Conservation (phyloP, 1,140 invertebrate genomes). For the Orchestia grillus region DNA sequence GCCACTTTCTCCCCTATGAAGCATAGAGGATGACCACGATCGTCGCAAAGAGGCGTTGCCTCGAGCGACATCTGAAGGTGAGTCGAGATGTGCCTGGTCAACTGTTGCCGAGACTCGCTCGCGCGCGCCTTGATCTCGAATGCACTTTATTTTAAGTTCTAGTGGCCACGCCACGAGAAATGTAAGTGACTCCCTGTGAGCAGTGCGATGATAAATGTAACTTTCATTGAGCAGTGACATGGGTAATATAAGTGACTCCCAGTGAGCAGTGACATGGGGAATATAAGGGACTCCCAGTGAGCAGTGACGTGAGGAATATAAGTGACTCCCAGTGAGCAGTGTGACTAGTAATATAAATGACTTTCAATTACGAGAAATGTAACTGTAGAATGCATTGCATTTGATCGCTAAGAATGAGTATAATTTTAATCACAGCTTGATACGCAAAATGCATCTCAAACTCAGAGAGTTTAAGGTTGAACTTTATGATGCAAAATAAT, state of each 20-base stretch:
- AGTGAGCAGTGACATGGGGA: too few relatives aligned
- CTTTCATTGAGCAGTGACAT: too few relatives aligned
- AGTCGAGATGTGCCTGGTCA: neutral
- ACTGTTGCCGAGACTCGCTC: neutral
- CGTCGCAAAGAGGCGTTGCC: slow-evolving; percentile 18
- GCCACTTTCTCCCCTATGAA: slow-evolving; percentile 51
- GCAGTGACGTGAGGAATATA: too few relatives aligned
- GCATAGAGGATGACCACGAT: slow-evolving; percentile 45
- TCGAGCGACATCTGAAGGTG: slow-evolving; percentile 34
- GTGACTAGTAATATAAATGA: too few relatives aligned
- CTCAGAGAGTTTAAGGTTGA: neutral
- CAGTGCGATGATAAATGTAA: too few relatives aligned
- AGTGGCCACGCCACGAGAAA: neutral
- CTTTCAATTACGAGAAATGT: neutral
- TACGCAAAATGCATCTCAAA: neutral
- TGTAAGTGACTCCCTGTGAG: too few relatives aligned
- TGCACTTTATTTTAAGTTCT: neutral
- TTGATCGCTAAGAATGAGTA: neutral
- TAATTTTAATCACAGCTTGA: neutral
- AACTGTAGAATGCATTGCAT: neutral
- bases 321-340: too few relatives aligned
- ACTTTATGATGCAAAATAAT: neutral
- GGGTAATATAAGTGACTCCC: too few relatives aligned
- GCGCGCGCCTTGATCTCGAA: neutral
- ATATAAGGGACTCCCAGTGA: too few relatives aligned